Evolutionary conservation across 2,888 invertebrate species (phyloP), one percentile per base, ranked within the genome.

Genomic region (Chrysodeixis includens): DNA sequence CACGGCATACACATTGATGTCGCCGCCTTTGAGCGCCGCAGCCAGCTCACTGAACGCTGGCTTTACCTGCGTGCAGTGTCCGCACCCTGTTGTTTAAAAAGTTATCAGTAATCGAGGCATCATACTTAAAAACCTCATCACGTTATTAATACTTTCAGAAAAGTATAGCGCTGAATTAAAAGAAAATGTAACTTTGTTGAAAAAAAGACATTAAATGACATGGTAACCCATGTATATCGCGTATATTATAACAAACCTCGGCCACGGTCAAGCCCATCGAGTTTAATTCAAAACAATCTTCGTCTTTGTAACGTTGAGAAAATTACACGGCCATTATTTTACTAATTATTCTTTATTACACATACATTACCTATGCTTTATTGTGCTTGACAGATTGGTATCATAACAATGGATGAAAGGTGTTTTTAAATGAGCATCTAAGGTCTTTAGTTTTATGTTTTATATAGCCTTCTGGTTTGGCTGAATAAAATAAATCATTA

Each of bases 1-100:
- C 0, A 97, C 92, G 26, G 97, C 96, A 7, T 96, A 96, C 1
- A 96, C 85, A 51, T 89, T 89, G 0, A 93, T 87, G 0, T 90
- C 83, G 0, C 92, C 91, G 12, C 93, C 80, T 55, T 93, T 92
- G 12, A 96, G 69, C 4, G 91, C 84, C 0, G 94, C 92, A 0
- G 97, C 96, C 0, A 96, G 92, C 35, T 91, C 89, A 66, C 96
- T 96, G 88, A 96, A 97, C 8, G 96, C 96, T 4, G 97, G 97
- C 85, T 97, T 97, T 87, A 96, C 96, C 16, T 95, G 90, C 59
- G 96, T 96, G 83, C 97, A 97, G 82, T 97, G 97, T 0, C 96
- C 96, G 85, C 97, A 97, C 97, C 97, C 97, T 97, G 88, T 20
- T 83, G 62, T 30, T 10, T 12, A 0, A 46, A 1, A 51, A 22